A percentile compares a stretch with the other conserved stretches of the same genome.
Conservation (phyloP, 2,113 vertebrate species). For the Ondatra zibethicus region DNA sequence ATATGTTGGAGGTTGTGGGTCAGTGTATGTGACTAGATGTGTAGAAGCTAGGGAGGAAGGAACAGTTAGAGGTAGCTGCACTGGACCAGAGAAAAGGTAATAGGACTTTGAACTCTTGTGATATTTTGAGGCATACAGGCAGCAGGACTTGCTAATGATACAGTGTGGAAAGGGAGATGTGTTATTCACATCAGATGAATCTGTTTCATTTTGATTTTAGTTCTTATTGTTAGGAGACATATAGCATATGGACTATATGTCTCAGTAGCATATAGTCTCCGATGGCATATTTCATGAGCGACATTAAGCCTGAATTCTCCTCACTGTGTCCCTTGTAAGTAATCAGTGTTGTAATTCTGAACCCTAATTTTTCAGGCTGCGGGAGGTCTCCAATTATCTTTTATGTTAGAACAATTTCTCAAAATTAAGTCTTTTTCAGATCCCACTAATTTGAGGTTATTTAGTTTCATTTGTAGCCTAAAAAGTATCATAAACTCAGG, state of each 20-base stretch:
- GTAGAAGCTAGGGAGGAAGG: accelerated
- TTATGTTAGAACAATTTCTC: slow-evolving; percentile 11
- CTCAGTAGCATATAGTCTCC: not conserved
- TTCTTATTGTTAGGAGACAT: slow-evolving; percentile 47
- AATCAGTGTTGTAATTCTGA: not conserved
- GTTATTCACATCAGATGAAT: slow-evolving; percentile 34
- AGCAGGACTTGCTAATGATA: not conserved
- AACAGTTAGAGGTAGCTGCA: not conserved
- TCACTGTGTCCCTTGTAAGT: slow-evolving; percentile 22
- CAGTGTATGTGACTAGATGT: not conserved
- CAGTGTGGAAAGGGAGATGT: not conserved
- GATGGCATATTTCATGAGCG: not conserved
- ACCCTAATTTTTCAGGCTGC: slow-evolving; percentile 13
- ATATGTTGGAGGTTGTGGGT: not conserved
- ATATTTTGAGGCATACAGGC: not conserved
- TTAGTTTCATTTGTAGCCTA: not conserved
- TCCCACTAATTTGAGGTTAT: slow-evolving; percentile 2
- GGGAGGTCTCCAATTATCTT: slow-evolving; percentile 4
- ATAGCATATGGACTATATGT: not conserved
- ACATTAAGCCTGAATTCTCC: slow-evolving; percentile 14
- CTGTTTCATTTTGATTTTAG: slow-evolving; percentile 32
- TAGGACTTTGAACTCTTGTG: not conserved
- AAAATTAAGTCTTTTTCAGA: slow-evolving; percentile 46
- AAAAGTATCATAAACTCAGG: slow-evolving; percentile 30
- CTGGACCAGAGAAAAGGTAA: not conserved